Conservation (phyloP, 2,797 vertebrate genomes). For the Eospalax fontanierii region DNA sequence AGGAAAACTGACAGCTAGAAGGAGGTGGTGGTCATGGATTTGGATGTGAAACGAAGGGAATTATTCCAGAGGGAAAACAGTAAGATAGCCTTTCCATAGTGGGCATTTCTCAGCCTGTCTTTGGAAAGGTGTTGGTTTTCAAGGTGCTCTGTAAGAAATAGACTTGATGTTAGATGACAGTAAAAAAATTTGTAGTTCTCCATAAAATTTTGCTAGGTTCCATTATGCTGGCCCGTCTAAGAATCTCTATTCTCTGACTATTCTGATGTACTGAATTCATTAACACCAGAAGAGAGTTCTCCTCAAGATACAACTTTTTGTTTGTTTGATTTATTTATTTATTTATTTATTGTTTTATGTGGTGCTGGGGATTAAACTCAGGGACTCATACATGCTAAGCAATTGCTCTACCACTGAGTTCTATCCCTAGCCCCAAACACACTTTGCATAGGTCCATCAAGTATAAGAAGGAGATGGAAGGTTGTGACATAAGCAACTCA, state of each 20-base stretch:
- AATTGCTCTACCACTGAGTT: not conserved
- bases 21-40: not conserved
- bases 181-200: not conserved
- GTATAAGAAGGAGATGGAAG: not conserved
- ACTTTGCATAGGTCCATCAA: not conserved
- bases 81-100: not conserved
- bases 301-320: not conserved
- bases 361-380: not conserved
- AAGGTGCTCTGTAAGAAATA: not conserved
- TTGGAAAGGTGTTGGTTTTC: constrained; percentile 26
- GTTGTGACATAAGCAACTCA: not conserved
- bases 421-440: not conserved
- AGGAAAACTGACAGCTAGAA: not conserved
- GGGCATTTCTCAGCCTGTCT: not conserved
- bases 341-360: not conserved
- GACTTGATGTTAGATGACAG: not conserved
- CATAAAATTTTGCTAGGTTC: not conserved
- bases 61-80: not conserved
- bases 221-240: not conserved
- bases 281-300: not conserved
- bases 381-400: not conserved
- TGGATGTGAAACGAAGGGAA: not conserved
- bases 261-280: not conserved
- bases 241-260: not conserved
- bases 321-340: not conserved